phyloP scores from a whole-genome alignment of 2,888 invertebrate genomes.

The Myopa tessellatipennis region DNA sequence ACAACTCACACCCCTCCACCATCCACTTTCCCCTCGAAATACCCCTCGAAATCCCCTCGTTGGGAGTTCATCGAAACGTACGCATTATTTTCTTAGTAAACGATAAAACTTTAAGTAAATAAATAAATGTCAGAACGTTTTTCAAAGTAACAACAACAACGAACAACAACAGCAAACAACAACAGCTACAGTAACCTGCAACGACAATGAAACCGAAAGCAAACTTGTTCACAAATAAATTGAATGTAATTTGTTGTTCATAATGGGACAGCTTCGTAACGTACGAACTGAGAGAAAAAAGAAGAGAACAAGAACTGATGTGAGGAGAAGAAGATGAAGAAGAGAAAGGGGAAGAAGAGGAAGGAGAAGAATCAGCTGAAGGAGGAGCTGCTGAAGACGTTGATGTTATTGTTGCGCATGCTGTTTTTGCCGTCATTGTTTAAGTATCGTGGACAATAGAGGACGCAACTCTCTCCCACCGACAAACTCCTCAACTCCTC shows the following conservation, averaged over 20 bases:
- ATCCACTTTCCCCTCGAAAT: background rate
- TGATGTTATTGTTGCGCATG: constrained; percentile 20
- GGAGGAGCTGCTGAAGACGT: constrained; percentile 40
- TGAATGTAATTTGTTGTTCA: constrained; percentile 52
- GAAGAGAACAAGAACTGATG: background rate
- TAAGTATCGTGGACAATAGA: background rate
- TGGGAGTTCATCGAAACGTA: background rate
- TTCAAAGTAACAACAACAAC: background rate
- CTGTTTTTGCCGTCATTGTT: constrained; percentile 20
- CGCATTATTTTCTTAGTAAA: background rate
- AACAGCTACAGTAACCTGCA: background rate
- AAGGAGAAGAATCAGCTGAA: background rate
- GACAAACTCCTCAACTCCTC: background rate
- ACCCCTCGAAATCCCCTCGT: background rate
- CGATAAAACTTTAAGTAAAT: constrained; percentile 34
- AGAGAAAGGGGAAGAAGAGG: no score
- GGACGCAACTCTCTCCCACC: no score
- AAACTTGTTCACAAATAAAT: constrained; percentile 46
- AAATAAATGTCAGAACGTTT: constrained; percentile 30
- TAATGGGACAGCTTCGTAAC: constrained; percentile 43
- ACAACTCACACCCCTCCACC: background rate
- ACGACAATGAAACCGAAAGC: constrained; percentile 25
- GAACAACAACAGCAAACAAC: background rate
- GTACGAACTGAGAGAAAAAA: background rate
- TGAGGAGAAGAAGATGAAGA: background rate